Conservation (phyloP, 2,888 invertebrate genomes). For the Drosophila quasianomalipes region DNA sequence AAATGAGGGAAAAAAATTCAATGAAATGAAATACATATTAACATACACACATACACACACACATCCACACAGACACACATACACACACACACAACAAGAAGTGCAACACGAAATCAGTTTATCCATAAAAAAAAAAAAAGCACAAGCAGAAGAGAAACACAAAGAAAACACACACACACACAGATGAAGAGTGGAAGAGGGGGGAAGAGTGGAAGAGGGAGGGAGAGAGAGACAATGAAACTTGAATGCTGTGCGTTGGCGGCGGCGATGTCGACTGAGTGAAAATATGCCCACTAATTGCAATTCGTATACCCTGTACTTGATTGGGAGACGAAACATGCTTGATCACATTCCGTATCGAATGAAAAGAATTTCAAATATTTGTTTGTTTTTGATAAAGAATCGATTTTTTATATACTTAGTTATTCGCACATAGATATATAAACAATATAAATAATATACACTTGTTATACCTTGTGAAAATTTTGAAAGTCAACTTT, state of each 20-base stretch:
- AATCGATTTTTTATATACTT: neutral
- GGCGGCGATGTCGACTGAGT: constrained; percentile 10
- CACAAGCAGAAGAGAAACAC: constrained; percentile 11
- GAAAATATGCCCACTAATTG: constrained; percentile 18
- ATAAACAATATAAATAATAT: neutral
- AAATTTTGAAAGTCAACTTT: neutral
- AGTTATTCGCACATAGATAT: neutral
- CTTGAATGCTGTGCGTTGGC: constrained; percentile 32
- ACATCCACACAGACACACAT: constrained; percentile 21
- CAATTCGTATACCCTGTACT: constrained; percentile 7
- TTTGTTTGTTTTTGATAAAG: neutral
- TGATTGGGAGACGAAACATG: neutral
- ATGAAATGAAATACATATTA: constrained; percentile 35
- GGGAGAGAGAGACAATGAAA: constrained; percentile 5
- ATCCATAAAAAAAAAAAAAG: constrained; percentile 37
- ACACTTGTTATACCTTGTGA: neutral
- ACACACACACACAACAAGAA: constrained; percentile 39
- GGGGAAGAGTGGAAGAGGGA: neutral
- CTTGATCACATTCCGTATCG: neutral
- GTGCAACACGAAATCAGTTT: constrained; percentile 59
- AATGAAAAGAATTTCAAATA: neutral
- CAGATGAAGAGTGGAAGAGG: neutral
- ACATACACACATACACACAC: constrained; percentile 24
- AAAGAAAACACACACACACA: neutral
- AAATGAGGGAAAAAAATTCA: constrained; percentile 60